Conservation (phyloP, 2,113 vertebrate genomes). For the Spermophilus dauricus region DNA sequence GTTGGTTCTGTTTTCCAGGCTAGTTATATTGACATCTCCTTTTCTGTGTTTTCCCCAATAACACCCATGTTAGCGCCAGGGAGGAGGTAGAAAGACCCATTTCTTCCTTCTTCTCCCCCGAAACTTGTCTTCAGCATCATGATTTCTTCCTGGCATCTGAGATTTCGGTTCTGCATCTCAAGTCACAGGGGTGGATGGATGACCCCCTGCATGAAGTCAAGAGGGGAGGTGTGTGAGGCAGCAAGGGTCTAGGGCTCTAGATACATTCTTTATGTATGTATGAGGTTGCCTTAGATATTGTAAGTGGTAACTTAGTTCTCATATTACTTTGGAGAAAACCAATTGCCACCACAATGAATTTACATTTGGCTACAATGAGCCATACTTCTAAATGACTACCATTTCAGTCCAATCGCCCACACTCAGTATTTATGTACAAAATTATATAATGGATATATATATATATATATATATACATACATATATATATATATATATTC, state of each 20-base stretch:
- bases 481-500: background rate
- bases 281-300: background rate
- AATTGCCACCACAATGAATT: conserved; percentile 17
- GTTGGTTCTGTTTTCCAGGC: conserved; percentile 23
- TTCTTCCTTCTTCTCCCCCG: background rate
- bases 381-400: background rate
- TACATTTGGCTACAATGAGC: conserved; percentile 2
- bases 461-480: background rate
- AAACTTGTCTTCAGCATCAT: background rate
- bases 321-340: conserved; percentile 1
- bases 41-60: background rate
- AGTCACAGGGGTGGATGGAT: background rate
- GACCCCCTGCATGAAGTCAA: background rate
- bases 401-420: background rate
- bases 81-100: background rate
- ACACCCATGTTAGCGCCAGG: background rate
- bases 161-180: background rate
- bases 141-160: background rate
- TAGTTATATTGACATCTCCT: background rate
- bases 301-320: background rate
- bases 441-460: background rate
- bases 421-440: background rate
- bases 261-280: background rate
- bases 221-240: too few relatives aligned
- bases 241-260: background rate